Base-by-base conservation (phyloP, 2,888 invertebrate genomes). In the Priocnemis perturbator region DNA sequence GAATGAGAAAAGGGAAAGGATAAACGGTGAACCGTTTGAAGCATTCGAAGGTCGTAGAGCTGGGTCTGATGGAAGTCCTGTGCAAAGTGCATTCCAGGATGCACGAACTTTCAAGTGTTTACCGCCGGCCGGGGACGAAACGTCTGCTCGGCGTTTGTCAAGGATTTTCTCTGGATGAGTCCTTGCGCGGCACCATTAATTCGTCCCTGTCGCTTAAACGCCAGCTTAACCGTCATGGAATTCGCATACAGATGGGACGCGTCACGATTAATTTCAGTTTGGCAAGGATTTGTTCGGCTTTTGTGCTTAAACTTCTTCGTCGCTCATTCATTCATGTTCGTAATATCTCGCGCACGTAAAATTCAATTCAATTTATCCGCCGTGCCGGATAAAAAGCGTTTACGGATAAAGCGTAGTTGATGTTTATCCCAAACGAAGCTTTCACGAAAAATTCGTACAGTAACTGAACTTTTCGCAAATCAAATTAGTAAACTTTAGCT, bases 71-170 rank as follows among this genome's bases (percentile, higher is more conserved):
- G 47, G 55, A 44, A 60, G 57, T 57, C 19, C 20, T 52, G 56
- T 37, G 44, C 44, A 58, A 67, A 64, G 64, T 64, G 65, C 64
- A 67, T 56, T 37, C 52, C 17, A 50, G 61, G 59, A 67, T 68
- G 61, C 48, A 52, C 55, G 15, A 67, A 71, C 59, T 60, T 67
- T 67, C 52, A 14, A n/a, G 23, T 19, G 52, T 60, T 61, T 64
- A 59, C 37, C 47, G 26, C 48, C 37, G 19, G 21, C 56, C 47
- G 20, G 19, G 52, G 37, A 58, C 59, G 48, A n/a, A 15, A 9
- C 45, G 44, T 45, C 45, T 44, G 19, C 4, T 11, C 37, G 37
- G n/a, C 45, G 44, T 11, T 65, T 52, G n/a, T 37, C 23, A 3
- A 60, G 23, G 52, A 55, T 60, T 68, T 68, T 50, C 0, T 7